Conservation (phyloP, 2,113 vertebrate species). For the Labeo rohita region DNA sequence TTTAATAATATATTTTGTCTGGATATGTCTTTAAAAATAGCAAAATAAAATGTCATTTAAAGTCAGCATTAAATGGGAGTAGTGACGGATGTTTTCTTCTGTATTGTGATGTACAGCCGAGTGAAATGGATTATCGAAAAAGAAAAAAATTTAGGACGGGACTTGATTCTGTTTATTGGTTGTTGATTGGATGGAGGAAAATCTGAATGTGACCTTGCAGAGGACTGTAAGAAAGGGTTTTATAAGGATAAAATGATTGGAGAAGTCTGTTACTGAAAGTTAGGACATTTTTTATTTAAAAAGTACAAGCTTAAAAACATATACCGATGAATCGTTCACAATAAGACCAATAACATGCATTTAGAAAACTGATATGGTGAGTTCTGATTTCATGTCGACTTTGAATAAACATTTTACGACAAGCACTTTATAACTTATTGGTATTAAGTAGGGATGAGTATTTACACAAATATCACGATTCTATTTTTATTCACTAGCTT, state of each 20-base stretch:
- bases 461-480: no score
- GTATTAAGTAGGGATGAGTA: no score
- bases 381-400: neutral
- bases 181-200: neutral
- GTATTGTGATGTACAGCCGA: neutral
- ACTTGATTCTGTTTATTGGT: neutral
- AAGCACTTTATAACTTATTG: neutral
- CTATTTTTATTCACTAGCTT: no score
- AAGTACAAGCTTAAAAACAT: neutral
- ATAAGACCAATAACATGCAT: no score
- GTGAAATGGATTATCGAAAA: neutral
- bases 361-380: neutral
- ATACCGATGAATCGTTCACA: neutral
- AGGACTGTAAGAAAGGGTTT: neutral
- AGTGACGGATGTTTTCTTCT: neutral
- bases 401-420: neutral
- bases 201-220: neutral
- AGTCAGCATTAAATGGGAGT: neutral
- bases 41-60: neutral
- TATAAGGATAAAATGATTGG: neutral
- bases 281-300: neutral
- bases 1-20: neutral
- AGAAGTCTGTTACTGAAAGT: neutral
- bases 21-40: neutral
- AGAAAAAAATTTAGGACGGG: neutral